Base-by-base conservation (phyloP, 2,113 vertebrate genomes). In the Edolisoma coerulescens region DNA sequence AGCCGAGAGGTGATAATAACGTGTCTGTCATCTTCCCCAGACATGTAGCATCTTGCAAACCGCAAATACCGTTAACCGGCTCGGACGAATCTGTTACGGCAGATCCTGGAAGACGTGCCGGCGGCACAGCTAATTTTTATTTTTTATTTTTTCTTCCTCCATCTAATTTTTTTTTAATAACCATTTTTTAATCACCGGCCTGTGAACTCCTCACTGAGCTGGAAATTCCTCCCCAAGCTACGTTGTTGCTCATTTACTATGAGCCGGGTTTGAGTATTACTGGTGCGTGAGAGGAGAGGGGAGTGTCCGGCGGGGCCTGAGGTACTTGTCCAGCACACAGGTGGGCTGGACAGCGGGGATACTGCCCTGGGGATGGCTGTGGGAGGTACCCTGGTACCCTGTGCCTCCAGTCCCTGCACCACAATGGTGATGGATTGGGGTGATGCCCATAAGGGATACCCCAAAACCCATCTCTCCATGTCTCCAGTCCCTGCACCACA, bases 1-100 rank as follows among this genome's bases (percentile, higher is more conserved):
- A 75, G 96, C 65, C 80, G 94, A 97, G 97, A 97, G 97, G 99
- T 99, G 99, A 99, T 99, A 99, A 99, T 99, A 99, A 99, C 93
- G 98, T 98, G 98, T 98, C 98, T 98, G 98, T 98, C 99, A 99
- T 99, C 98, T 98, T 96, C 92, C 97, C 75, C 86, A 91, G 97
- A 96, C 99, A 97, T 98, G 99, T 98, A 98, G 96, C 95, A 97
- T 98, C 99, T 98, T 99, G 99, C 98, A 98, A 97, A 96, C 97
- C 96, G 97, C 98, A 99, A 99, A 99, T 98, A 98, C 98, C 98
- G 98, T 98, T 98, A 99, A 98, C 98, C 98, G 98, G 98, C 98
- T 97, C 80, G 97, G 98, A 85, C 81, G 97, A 98, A 98, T 99
- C 98, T 98, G 98, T 98, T 97, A 98, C 95, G 74, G 85, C 98